Evolutionary conservation across 2,888 invertebrate species (phyloP), one percentile per base, ranked within the genome.

Genomic region (Andrena praecox): DNA sequence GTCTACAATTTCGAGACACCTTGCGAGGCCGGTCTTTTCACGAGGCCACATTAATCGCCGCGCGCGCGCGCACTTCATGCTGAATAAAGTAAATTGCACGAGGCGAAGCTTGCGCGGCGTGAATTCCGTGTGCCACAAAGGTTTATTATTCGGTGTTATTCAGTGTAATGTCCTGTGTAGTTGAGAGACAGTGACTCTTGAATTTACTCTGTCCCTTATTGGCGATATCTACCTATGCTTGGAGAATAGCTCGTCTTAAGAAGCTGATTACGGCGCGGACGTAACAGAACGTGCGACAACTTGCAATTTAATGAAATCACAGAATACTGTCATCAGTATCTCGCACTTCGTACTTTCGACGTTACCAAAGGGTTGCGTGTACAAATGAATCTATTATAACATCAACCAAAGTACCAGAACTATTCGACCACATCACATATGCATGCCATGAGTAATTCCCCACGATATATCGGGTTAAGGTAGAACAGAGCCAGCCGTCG

Each of bases 1-100:
- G 90, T 82, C 82, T 82, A 86, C 80, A 87, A 87, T 79, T 83
- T 68, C 59, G 67, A 77, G 31, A 76, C 62, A 80, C 69, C 73
- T 73, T 59, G 67, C 20, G 48, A 52, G 52, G 54, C 60, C 35
- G 56, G 27, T 70, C 83, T 48, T 77, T 80, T 60, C 52, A 70
- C 54, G 33, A 67, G 62, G 60, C 54, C 20, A 35, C 56, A 68
- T 84, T 84, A 87, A 79, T 85, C 73, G 79, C 84, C 79, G 80
- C 64, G 68, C 29, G 71, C 81, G 82, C 77, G 71, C 81, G 82
- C 77, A 74, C 75, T 77, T 82, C 72, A 70, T 70, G 66, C 77
- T 77, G 75, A 80, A 83, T 42, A 68, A 74, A 71, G 66, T 48
- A 73, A 81, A 81, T 81, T 79, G 33, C 66, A 74, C 69, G 73